These are phyloP conservation scores for Loxodonta africana DNA, from an alignment of 2,113 vertebrate genomes.

Conservation along the genomic window DNA sequence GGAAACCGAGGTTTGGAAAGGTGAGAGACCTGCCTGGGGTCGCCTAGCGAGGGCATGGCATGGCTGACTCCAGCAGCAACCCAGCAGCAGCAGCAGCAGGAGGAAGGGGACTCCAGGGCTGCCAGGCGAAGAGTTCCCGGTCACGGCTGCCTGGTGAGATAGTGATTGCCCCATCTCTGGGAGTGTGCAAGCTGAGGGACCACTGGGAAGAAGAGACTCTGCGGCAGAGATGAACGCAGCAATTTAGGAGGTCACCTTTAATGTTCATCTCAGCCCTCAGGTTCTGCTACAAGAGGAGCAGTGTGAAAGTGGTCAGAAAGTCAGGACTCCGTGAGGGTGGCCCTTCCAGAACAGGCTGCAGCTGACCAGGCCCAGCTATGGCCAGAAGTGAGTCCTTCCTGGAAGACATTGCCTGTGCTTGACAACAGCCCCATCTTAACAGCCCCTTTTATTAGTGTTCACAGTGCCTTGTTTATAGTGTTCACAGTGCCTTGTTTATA, in stretches of 20 bases:
- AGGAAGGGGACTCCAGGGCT: neutral
- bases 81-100: neutral
- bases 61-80: neutral
- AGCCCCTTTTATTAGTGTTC: neutral
- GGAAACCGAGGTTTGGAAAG: neutral
- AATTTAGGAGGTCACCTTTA: neutral
- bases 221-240: neutral
- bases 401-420: neutral
- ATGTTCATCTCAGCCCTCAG: neutral
- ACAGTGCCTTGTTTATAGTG: neutral
- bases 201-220: neutral
- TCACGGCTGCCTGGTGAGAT: neutral
- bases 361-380: neutral
- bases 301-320: neutral
- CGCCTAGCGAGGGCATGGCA: neutral
- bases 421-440: too few species aligned
- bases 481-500: neutral
- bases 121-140: neutral
- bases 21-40: neutral
- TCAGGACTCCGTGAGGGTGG: rapidly evolving
- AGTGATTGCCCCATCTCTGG: neutral
- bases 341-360: neutral
- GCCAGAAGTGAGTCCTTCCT: neutral
- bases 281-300: neutral
- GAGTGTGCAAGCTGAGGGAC: neutral